Evolutionary conservation across 2,888 invertebrate species (phyloP), one percentile per base, ranked within the genome.

Genomic region (Cheilosia impressa): DNA sequence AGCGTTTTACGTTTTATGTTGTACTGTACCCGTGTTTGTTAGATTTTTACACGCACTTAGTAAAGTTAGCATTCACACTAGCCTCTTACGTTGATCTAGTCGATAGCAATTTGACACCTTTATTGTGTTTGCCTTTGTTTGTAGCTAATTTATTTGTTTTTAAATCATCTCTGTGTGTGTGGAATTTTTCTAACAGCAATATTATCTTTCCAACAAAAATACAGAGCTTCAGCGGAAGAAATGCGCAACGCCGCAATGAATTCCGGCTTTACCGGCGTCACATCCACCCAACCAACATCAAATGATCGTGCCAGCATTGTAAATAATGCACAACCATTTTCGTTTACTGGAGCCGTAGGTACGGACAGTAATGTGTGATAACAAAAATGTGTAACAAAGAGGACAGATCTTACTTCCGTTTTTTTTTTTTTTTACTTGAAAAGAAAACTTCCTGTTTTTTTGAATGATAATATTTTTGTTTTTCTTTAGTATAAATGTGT

Each of bases 191-290:
- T 19, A 45, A 45, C 52, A 24, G 15, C 5, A 2, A 31, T n/a
- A 3, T 34, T 34, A n/a, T 34, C 17, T 34, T 57, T 34, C 9
- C n/a, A 17, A 31, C 4, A 79, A 89, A 91, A 92, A 68, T 92
- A 97, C 92, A 97, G 97, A 94, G 97, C 96, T 88, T 93, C 96
- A 89, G 94, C 94, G 88, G 96, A 95, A 88, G 96, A 96, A 89
- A 97, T 97, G 97, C 94, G 96, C 92, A 94, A 95, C 90, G 95
- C 95, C 87, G 94, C 94, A 78, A 91, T 94, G 55, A 90, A 90
- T 76, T 88, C 89, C 5, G 89, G 89, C 34, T 85, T 90, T 6
- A 89, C 89, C 22, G 89, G 88, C 65, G 89, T 88, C 79, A 79
- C 88, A 75, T 81, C 92, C 88, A 88, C 90, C 87, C 88, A 89